Evolutionary conservation across 2,113 vertebrate species (phyloP), one percentile per base, ranked within the genome.

Genomic region (Saguinus imperator): DNA sequence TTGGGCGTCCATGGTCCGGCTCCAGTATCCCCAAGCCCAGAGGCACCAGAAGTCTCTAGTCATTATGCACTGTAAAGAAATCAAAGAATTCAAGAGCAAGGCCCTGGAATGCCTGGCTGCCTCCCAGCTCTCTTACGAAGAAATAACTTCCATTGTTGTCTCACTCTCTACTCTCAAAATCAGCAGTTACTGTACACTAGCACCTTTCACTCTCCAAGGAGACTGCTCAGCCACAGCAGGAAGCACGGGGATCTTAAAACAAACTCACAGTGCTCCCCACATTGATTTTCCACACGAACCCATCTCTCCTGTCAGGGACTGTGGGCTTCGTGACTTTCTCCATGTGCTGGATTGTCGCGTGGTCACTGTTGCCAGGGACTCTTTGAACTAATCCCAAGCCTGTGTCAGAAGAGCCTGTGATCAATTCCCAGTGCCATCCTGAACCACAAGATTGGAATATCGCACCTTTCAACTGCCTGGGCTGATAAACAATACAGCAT

Each of bases 401-500:
- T 58, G 23, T 98, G 98, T 98, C 99, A 98, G 95, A 97, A 97
- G 97, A 89, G 95, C 48, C 87, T 8, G 3, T 99, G 98, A 99
- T 98, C 83, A 96, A 98, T 99, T 98, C 97, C 77, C 81, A 0
- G 17, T 98, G 97, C 98, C 98, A 99, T 98, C 98, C 98, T 98
- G 98, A 97, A 98, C 97, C 97, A 95, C 98, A 98, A 14, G 95
- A 58, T 92, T 97, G 97, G 98, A 98, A 96, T 97, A 97, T 97
- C 97, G 96, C 98, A 98, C 99, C 98, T 98, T 98, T 94, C 84
- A 96, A 96, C 97, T 87, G 95, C 97, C 83, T 23, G 64, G 94
- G 81, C 92, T 83, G 94, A 98, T 98, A 98, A 99, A 99, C 99
- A 99, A 99, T 98, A 99, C 98, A 98, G 98, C 97, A 23, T 99